Percentiles rank a stretch among this genome's conserved stretches.
phyloP scores from a whole-genome alignment of 1,140 invertebrate genomes.

The Gonatopus flavifemur region DNA sequence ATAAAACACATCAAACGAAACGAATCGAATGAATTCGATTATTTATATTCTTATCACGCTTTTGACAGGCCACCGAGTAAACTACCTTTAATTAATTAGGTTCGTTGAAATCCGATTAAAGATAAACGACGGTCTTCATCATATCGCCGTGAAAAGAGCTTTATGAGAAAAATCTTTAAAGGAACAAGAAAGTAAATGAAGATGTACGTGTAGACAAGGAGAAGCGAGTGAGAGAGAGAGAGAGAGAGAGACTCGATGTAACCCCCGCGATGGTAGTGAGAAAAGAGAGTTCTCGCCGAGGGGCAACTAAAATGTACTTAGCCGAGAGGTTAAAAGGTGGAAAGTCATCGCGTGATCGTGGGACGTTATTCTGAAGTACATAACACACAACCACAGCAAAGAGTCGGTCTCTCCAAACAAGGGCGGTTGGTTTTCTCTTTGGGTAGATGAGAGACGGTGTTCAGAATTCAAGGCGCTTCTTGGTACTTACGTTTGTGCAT shows the following conservation, averaged over 20 bases:
- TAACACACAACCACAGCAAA: conserved; percentile 33
- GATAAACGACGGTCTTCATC: too few relatives aligned
- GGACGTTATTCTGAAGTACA: conserved; percentile 44
- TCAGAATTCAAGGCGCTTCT: conserved; percentile 16
- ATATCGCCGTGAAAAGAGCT: too few relatives aligned
- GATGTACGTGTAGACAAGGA: conserved; percentile 24
- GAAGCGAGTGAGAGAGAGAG: not conserved
- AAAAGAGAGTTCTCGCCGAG: conserved; percentile 24
- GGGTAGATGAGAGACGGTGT: conserved; percentile 7
- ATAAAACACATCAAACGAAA: too few relatives aligned
- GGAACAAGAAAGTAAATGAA: conserved; percentile 31
- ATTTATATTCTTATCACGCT: too few relatives aligned
- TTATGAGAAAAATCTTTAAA: conserved; percentile 34
- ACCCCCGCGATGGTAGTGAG: not conserved
- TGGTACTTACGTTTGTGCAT: conserved; percentile 6
- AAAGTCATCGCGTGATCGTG: conserved; percentile 48
- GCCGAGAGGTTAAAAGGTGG: conserved; percentile 42
- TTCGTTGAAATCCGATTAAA: too few relatives aligned
- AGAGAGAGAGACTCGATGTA: conserved; percentile 2
- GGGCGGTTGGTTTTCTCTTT: conserved; percentile 17
- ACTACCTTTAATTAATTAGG: too few relatives aligned
- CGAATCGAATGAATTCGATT: too few relatives aligned
- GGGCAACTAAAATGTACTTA: conserved; percentile 41
- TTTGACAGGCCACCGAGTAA: too few relatives aligned
- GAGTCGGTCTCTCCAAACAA: too few relatives aligned